Percentiles rank a stretch among this genome's conserved stretches.
phyloP scores from a whole-genome alignment of 2,888 invertebrate genomes.

The Athalia circularis region DNA sequence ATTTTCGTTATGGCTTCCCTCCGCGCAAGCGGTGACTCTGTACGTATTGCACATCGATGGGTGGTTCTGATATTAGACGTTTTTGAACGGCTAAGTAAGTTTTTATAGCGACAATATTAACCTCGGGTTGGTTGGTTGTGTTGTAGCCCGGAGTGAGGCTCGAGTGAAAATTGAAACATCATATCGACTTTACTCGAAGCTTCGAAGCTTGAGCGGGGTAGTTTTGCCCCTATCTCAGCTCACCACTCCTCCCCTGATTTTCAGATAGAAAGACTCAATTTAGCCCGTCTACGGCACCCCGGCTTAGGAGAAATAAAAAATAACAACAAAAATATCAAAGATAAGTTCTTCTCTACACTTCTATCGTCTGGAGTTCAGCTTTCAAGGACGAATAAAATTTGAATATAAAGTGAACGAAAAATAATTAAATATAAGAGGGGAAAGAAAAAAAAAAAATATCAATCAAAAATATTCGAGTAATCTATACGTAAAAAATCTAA shows the following conservation, averaged over 20 bases:
- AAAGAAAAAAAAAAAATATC: too few species aligned
- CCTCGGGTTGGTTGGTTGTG: constrained; percentile 22
- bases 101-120: constrained; percentile 42
- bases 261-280: constrained; percentile 33
- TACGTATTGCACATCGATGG: not conserved
- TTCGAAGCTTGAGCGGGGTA: constrained; percentile 49
- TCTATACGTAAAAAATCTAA: too few species aligned
- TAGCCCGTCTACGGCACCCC: constrained; percentile 22
- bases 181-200: constrained; percentile 40
- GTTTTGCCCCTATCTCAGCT: constrained; percentile 60
- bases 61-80: not conserved
- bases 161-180: constrained; percentile 42
- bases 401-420: not conserved
- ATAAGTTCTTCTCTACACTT: not conserved
- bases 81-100: constrained; percentile 9
- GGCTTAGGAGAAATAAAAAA: not conserved
- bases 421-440: too few species aligned
- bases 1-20: not conserved
- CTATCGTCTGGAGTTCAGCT: not conserved
- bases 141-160: not conserved
- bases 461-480: too few species aligned
- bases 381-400: not conserved
- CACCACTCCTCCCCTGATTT: constrained; percentile 52
- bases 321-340: not conserved
- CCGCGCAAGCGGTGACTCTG: constrained; percentile 7